Percentiles rank a stretch among this genome's conserved stretches.
These are phyloP conservation scores for Mesorhabditis sp. DNA, from an alignment of 2,888 invertebrate genomes.

Conservation along the genomic window DNA sequence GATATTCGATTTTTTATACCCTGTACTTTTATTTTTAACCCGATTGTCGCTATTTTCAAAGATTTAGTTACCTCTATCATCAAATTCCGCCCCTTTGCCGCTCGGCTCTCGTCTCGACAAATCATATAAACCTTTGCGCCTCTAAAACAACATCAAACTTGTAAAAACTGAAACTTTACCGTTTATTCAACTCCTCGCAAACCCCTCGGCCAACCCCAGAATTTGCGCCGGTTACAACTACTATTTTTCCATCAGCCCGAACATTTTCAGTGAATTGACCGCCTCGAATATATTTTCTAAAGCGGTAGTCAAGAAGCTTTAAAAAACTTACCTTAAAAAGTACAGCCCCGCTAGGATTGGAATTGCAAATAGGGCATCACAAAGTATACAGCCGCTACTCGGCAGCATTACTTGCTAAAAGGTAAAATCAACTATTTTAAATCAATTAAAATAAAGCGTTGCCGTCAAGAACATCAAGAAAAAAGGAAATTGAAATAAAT, in stretches of 20 bases:
- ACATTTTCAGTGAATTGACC: neutral
- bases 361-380: neutral
- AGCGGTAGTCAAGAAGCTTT: neutral
- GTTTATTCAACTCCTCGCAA: neutral
- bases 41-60: neutral
- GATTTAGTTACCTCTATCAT: neutral
- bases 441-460: no score
- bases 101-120: neutral
- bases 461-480: neutral
- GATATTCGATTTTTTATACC: neutral
- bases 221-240: neutral
- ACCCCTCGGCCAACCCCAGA: neutral
- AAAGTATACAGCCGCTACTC: neutral
- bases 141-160: no score
- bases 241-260: neutral
- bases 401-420: no score
- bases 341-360: neutral
- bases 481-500: neutral
- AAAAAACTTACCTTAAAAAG: conserved; percentile 1
- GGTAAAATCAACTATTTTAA: no score
- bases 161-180: no score
- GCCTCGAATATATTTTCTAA: conserved; percentile 1
- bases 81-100: neutral
- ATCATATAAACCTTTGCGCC: neutral
- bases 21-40: neutral